Base-by-base conservation (phyloP, 2,888 invertebrate genomes). In the Eupithecia exiguata region DNA sequence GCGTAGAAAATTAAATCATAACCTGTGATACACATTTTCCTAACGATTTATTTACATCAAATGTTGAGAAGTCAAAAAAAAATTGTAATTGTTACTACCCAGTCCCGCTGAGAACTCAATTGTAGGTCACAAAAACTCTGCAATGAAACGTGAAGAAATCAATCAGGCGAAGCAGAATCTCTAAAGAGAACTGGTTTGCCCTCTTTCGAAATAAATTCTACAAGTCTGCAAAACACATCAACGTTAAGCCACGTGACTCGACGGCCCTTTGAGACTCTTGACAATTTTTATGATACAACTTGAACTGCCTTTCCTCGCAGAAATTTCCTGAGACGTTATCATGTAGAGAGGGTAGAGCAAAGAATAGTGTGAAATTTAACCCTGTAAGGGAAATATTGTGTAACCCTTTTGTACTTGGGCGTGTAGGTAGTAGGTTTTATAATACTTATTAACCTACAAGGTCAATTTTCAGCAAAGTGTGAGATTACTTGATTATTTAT, bases 261-360 rank as follows among this genome's bases (percentile, higher is more conserved):
- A 61, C 62, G 36, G 58, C 61, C 62, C 71, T 68, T 46, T 25
- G 68, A 61, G 63, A 63, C 49, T 68, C 67, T 61, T 68, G 12
- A 61, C 66, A 68, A 71, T 38, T 61, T 49, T 71, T 71, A 61
- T 43, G 61, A 67, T 16, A 68, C 21, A 58, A 71, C 65, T 53
- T 53, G 25, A 30, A 61, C 25, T 25, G 25, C 6, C 25, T 40
- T 43, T 21, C 38, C 21, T 40, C 14, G n/a, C 30, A 40, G 12
- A 18, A n/a, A 53, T 53, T 21, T 21, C 53, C 53, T 65, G 16
- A 35, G 16, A 62, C 12, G 0, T 62, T 35, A 6, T 35, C 62
- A 16, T 35, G 25, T 61, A 61, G 16, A 16, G 61, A 14, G 10
- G 30, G 61, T 25, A 61, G 30, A 30, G 61, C 58, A 21, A 53